Base-by-base conservation (phyloP, 2,797 vertebrate genomes). In the Tympanoctomys barrerae region DNA sequence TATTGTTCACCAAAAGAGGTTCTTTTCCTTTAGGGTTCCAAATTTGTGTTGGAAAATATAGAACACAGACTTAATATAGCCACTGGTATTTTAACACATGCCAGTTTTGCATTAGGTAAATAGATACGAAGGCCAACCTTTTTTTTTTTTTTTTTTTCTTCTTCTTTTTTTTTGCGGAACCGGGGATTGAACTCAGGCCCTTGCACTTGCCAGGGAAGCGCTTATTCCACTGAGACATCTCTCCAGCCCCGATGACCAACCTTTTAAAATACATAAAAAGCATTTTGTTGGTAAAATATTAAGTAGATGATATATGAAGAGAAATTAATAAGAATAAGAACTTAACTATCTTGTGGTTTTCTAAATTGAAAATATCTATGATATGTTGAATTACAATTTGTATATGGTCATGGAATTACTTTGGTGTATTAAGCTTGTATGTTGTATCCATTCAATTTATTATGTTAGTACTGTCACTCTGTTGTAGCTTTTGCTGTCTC, bases 231-330 rank as follows among this genome's bases (percentile, higher is more conserved):
- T 42, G 42, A 42, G 42, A 3, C 42, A 42, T 42, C 42, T 42
- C 42, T 5, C 42, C 4, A 42, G 42, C 42, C 5, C 4, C 0
- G 2, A 31, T 36, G 16, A 31, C 16, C 83, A 62, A 75, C 31
- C 19, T 90, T 90, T 42, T 57, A 42, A 90, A 93, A 64, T 2
- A 66, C 71, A 66, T 18, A 87, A 88, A 96, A 87, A 31, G 16
- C 2, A 39, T 11, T 18, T 79, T 24, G 5, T 46, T 54, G 7
- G 3, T 89, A 91, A 97, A 84, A 92, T n/a, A 68, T 33, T 78
- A 70, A 85, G 14, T 39, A 6, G 26, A 26, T 73, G 68, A 19
- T 82, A 18, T 3, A 33, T 39, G 7, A 19, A 70, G 66, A 66
- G 26, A 78, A 24, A 88, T 1, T 59, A 73, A 57, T 42, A 31